Conservation (phyloP, 2,888 invertebrate species). For the Helobdella robusta region DNA sequence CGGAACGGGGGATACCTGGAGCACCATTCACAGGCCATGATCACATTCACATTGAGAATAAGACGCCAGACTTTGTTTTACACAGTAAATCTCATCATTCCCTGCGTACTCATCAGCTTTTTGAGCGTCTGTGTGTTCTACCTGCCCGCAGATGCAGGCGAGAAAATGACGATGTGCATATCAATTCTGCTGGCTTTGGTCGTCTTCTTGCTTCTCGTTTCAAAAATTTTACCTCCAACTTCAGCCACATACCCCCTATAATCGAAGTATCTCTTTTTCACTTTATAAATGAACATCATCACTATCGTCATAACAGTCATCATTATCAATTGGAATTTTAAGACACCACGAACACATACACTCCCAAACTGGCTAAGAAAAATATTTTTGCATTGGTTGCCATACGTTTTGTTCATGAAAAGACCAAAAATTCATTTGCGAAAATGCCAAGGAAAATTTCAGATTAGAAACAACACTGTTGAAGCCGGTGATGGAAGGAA, state of each 20-base stretch:
- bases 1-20: slow-evolving; percentile 39
- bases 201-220: slow-evolving; percentile 93
- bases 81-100: slow-evolving; percentile 96
- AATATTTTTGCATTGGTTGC: slow-evolving; percentile 87
- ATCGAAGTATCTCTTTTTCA: slow-evolving; percentile 95
- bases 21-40: slow-evolving; percentile 48
- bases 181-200: slow-evolving; percentile 97
- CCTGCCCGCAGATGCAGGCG: slow-evolving; percentile 95
- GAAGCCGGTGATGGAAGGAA: no score
- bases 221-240: slow-evolving; percentile 96
- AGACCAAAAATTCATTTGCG: slow-evolving; percentile 57
- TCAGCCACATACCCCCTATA: slow-evolving; percentile 94
- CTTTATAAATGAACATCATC: slow-evolving; percentile 99
- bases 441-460: neutral
- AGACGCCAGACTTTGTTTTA: slow-evolving; percentile 95
- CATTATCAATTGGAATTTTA: slow-evolving; percentile 98
- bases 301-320: slow-evolving; percentile 97
- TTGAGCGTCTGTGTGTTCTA: slow-evolving; percentile 88
- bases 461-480: no score
- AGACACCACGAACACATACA: slow-evolving; percentile 85
- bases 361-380: slow-evolving; percentile 96
- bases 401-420: slow-evolving; percentile 84
- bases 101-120: slow-evolving; percentile 95
- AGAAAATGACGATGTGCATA: slow-evolving; percentile 76
- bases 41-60: slow-evolving; percentile 74